Evolutionary conservation across 2,888 invertebrate genomes (phyloP).

Genomic region (Cosmia trapezina): DNA sequence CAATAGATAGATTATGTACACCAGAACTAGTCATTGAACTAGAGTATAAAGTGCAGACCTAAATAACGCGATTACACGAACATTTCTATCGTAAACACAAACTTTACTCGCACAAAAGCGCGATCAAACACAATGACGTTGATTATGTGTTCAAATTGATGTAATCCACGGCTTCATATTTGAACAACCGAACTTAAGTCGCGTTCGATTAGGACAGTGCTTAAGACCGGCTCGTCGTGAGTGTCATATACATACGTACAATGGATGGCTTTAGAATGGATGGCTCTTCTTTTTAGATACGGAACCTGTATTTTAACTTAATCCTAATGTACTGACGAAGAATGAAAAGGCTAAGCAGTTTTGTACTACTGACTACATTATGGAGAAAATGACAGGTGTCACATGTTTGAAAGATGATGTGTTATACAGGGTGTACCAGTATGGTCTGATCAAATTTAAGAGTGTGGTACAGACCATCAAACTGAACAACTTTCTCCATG

Average conservation of each 20-base stretch:
- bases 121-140: constrained; percentile 7
- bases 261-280: no score
- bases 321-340: background rate
- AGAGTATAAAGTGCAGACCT: background rate
- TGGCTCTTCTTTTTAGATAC: no score
- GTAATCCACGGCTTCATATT: constrained; percentile 6
- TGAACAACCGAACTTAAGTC: constrained; percentile 16
- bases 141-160: constrained; percentile 5
- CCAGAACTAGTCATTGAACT: background rate
- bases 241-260: background rate
- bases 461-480: no score
- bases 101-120: background rate
- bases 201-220: background rate
- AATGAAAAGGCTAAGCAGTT: background rate
- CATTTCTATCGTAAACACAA: background rate
- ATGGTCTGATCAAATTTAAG: no score
- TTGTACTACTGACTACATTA: background rate
- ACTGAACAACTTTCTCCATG: no score
- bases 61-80: background rate
- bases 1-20: background rate
- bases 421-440: no score
- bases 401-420: background rate
- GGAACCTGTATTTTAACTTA: background rate
- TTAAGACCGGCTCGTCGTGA: background rate
- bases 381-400: background rate